Conservation (phyloP, 92 coral and sea anemone species). For the Paramuricea clavata region DNA sequence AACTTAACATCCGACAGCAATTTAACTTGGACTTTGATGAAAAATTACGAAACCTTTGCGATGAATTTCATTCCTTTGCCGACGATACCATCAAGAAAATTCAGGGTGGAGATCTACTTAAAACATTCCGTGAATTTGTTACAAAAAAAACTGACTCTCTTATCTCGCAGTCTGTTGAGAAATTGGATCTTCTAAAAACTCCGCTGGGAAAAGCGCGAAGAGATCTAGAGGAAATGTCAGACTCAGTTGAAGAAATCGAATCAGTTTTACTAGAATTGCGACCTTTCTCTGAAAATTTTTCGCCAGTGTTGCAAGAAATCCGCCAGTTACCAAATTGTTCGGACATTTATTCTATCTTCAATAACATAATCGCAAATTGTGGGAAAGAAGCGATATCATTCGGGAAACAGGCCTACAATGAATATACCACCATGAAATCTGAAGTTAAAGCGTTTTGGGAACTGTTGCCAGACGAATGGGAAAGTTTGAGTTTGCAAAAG, state of each 20-base stretch:
- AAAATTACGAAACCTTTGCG: conserved; percentile 77
- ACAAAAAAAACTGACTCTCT: conserved; percentile 80
- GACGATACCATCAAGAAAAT: conserved; percentile 71
- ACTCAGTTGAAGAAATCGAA: conserved; percentile 74
- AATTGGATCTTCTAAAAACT: conserved; percentile 74
- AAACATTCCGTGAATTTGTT: conserved; percentile 78
- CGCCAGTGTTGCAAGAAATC: conserved; percentile 77
- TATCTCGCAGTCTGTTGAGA: conserved; percentile 69
- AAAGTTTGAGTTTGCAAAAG: conserved; percentile 77
- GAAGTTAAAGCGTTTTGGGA: conserved; percentile 72
- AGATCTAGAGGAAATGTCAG: conserved; percentile 70
- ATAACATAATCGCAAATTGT: conserved; percentile 79
- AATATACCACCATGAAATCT: conserved; percentile 76
- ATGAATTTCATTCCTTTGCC: conserved; percentile 75
- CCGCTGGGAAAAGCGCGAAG: conserved; percentile 74
- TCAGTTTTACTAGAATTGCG: conserved; percentile 74
- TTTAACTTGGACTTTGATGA: conserved; percentile 81
- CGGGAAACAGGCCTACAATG: conserved; percentile 71
- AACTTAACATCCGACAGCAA: conserved; percentile 76
- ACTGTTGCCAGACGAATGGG: conserved; percentile 91
- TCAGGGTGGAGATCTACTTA: conserved; percentile 71
- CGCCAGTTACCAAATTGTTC: conserved; percentile 84
- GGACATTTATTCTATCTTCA: conserved; percentile 64
- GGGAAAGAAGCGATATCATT: conserved; percentile 73
- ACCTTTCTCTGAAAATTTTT: conserved; percentile 85